Conservation (phyloP, 2,113 vertebrate species). For the Willisornis vidua region DNA sequence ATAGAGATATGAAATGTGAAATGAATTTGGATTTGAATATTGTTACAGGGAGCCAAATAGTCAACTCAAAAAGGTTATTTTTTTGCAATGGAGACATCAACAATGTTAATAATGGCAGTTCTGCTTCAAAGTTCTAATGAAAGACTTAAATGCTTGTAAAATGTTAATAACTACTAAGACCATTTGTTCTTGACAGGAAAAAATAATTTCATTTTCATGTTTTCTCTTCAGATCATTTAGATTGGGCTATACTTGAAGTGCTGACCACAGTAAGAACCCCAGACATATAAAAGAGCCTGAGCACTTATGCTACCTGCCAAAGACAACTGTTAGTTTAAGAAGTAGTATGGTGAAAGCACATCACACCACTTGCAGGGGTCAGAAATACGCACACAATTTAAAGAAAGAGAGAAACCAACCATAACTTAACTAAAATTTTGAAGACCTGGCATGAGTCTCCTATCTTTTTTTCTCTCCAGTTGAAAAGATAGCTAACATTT, state of each 20-base stretch:
- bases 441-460: not conserved
- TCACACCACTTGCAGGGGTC: slow-evolving; percentile 14
- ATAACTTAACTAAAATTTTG: not conserved
- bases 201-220: slow-evolving; percentile 19
- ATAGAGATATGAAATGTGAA: not conserved
- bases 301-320: slow-evolving; percentile 52
- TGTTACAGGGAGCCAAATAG: not conserved
- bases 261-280: slow-evolving; percentile 57
- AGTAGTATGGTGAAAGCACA: slow-evolving; percentile 9
- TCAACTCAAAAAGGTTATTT: not conserved
- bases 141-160: slow-evolving; percentile 9
- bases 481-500: not conserved
- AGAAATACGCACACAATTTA: slow-evolving; percentile 6
- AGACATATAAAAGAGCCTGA: slow-evolving; percentile 60
- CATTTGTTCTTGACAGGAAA: slow-evolving; percentile 37
- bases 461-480: not conserved
- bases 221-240: slow-evolving; percentile 44
- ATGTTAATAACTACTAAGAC: not conserved
- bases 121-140: not conserved
- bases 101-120: not conserved
- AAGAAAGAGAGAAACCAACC: not conserved
- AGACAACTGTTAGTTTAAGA: slow-evolving; percentile 66
- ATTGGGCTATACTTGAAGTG: slow-evolving; percentile 16
- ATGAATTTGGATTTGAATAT: not conserved
- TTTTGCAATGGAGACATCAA: not conserved